Evolutionary conservation across 2,888 invertebrate species (phyloP).

Genomic region (Stratiomys singularior): DNA sequence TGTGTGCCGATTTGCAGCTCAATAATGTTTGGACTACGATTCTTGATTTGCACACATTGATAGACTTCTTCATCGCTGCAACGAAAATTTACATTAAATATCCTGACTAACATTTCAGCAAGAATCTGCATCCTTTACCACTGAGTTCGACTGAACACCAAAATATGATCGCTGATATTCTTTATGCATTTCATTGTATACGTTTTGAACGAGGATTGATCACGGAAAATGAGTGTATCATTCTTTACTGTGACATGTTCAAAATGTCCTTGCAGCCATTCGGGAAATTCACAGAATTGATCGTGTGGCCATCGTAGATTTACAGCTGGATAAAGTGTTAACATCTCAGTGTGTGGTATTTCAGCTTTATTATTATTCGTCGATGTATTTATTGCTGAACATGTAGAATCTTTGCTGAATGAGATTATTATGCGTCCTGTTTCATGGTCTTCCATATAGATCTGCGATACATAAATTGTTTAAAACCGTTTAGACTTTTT

Average conservation of each 20-base stretch:
- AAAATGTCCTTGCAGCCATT: constrained; percentile 74
- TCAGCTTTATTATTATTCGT: constrained; percentile 64
- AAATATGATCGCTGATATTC: constrained; percentile 61
- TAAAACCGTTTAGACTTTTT: neutral
- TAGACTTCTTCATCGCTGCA: constrained; percentile 52
- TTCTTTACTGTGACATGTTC: constrained; percentile 68
- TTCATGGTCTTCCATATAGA: constrained; percentile 66
- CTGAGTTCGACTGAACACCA: constrained; percentile 68
- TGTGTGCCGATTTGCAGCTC: constrained; percentile 53
- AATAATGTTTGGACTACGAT: constrained; percentile 53
- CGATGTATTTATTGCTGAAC: constrained; percentile 56
- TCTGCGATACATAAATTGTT: constrained; percentile 57
- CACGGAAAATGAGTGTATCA: constrained; percentile 67
- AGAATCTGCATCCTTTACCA: constrained; percentile 54
- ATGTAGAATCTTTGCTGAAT: constrained; percentile 74
- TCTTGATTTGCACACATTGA: constrained; percentile 53
- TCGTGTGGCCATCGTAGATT: constrained; percentile 63
- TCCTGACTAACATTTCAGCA: neutral
- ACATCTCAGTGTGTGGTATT: constrained; percentile 69
- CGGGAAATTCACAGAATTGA: constrained; percentile 67
- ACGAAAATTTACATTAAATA: neutral
- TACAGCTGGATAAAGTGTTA: constrained; percentile 65
- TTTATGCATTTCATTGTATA: constrained; percentile 67
- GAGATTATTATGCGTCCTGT: constrained; percentile 70
- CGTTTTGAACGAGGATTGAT: constrained; percentile 68